Evolutionary conservation across 2,888 invertebrate species (phyloP).

Genomic region (Corythucha ciliata): DNA sequence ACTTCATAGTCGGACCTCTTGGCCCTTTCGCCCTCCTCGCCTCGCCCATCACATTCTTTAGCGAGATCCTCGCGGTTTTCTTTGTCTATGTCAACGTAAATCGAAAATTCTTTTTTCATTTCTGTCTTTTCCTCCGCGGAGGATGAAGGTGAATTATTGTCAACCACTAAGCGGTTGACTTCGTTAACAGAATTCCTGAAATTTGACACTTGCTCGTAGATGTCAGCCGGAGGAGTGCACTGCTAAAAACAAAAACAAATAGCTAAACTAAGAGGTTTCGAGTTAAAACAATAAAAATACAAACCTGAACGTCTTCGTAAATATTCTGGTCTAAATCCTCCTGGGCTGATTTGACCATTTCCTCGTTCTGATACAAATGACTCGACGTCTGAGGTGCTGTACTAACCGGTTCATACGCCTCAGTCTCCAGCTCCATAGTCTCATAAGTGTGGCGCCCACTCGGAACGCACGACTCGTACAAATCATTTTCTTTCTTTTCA

Average conservation of each 20-base stretch:
- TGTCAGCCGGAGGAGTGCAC: slow-evolving; percentile 24
- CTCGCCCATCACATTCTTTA: too few species aligned
- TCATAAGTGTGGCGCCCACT: slow-evolving; percentile 19
- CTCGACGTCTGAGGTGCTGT: background rate
- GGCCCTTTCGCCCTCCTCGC: too few species aligned
- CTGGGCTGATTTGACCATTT: slow-evolving; percentile 5
- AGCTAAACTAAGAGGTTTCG: background rate
- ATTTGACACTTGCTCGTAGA: slow-evolving; percentile 69
- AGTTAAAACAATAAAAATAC: slow-evolving; percentile 4
- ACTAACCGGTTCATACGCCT: slow-evolving; percentile 25
- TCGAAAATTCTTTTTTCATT: background rate
- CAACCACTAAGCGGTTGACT: slow-evolving; percentile 55
- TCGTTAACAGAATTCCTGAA: slow-evolving; percentile 64
- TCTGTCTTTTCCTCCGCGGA: background rate
- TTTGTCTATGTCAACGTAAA: too few species aligned
- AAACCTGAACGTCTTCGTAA: slow-evolving; percentile 48
- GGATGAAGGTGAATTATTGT: slow-evolving; percentile 37
- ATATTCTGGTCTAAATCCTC: slow-evolving; percentile 41
- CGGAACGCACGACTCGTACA: slow-evolving; percentile 25
- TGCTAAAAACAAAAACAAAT: slow-evolving; percentile 11
- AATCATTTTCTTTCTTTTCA: slow-evolving; percentile 27
- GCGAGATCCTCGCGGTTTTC: too few species aligned
- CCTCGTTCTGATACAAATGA: slow-evolving; percentile 25
- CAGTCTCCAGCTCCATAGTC: slow-evolving; percentile 23
- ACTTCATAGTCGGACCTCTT: too few species aligned